Evolutionary conservation across 2,113 vertebrate genomes (phyloP), one percentile per base, ranked within the genome.

Genomic region (Petrocephalus zakoni): DNA sequence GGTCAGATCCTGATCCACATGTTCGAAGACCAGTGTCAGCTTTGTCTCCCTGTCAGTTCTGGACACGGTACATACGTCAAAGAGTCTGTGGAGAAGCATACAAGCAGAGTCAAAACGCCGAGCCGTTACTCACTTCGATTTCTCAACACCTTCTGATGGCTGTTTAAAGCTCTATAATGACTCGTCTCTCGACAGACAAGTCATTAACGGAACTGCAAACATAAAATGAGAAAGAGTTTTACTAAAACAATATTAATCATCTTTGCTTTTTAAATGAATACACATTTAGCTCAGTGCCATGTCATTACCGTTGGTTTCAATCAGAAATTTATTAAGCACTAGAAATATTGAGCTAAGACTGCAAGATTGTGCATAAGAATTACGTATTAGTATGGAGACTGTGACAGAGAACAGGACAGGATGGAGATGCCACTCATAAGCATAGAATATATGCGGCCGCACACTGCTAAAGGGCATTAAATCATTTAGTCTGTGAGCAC

Each of bases 1-100:
- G 93, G 98, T 98, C 95, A 99, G 95, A 94, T 99, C 98, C 96
- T 99, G 98, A 94, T 99, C 98, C 93, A 99, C 97, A 1, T 99
- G 98, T 94, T 99, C 98, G 93, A 99, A 99, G 88, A 99, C 98
- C 94, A 99, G 94, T 0, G 98, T 99, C 92, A 99, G 95, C 93
- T 97, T 99, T 84, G 98, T 99, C 95, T 99, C 98, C 92, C 98
- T 95, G 94, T 99, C 97, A 91, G 97, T 99, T 92, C 98, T 95
- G 91, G 98, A 99, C 88, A 99, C 97, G 0, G 98, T 99, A 90
- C 98, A 99, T 87, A 99, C 98, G 90, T 99, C 98, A 90, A 99
- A 99, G 92, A 99, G 94, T 91, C 98, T 99, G 91, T 88, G 93
- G 89, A 83, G 87, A 84, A 92, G 92, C 93, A 89, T 83, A 53